Evolutionary conservation across 2,888 invertebrate species (phyloP), one percentile per base, ranked within the genome.

Genomic region (Fragum fragum): DNA sequence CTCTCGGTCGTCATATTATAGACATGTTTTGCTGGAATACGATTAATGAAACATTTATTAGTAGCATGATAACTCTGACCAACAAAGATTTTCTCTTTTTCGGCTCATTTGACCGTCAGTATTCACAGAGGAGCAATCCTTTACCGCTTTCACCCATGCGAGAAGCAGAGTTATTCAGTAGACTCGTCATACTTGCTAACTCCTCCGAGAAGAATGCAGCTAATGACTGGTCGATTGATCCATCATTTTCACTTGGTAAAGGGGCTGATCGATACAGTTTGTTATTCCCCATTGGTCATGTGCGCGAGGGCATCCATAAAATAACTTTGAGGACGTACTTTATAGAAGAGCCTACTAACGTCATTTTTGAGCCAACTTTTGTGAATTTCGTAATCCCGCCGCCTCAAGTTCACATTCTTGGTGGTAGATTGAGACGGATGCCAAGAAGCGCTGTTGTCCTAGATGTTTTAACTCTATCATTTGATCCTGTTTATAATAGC

Each of bases 51-150:
- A 82, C 73, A 1, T n/a, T 26, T n/a, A 29, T 78, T 7, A 16
- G 21, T 18, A 72, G 57, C 16, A 36, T 76, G 28, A 81, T 85
- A 42, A 70, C 61, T n/a, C 76, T 85, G 0, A 82, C 80, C 1
- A 85, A 85, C 32, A 72, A 80, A 32, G 80, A 85, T 29, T 85
- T 85, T 52, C 39, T 80, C 5, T 82, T 85, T 39, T 55, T 66
- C 36, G 89, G 89, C 1, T 71, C 85, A 14, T 89, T 89, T 76
- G 87, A 88, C 52, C 72, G 87, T 21, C 79, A 81, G 16, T 89
- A 87, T 71, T 87, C 89, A 0, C 84, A 82, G 26, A 18, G 11
- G 0, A 32, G 55, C 7, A 81, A 78, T 1, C 85, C 89, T 11
- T 63, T 89, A 61, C 77, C 74, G 39, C 52, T 86, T 2, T 82